Evolutionary conservation across 2,797 vertebrate species (phyloP).

Genomic region (Phoebastria nigripes): DNA sequence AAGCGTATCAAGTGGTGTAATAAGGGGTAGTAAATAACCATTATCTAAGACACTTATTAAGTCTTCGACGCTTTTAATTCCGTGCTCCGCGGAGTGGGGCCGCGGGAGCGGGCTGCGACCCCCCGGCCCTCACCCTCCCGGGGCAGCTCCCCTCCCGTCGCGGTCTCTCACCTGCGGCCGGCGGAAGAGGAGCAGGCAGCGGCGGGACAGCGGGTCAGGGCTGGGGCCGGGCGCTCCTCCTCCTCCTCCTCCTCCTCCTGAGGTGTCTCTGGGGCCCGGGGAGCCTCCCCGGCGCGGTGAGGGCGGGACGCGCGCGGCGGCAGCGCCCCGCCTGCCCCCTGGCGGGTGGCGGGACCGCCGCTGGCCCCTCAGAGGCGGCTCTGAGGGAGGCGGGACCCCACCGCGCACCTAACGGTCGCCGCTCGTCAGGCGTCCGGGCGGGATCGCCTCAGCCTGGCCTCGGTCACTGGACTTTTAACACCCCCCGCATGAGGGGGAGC

Average conservation of each 20-base stretch:
- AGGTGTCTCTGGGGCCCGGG: neutral
- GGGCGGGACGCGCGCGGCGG: neutral
- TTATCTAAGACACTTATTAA: rapidly evolving
- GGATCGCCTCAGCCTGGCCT: too few relatives aligned
- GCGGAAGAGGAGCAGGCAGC: neutral
- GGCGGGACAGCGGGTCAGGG: neutral
- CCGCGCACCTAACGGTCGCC: too few relatives aligned
- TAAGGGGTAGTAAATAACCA: rapidly evolving
- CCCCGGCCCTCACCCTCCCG: neutral
- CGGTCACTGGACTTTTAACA: neutral
- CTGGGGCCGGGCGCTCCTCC: neutral
- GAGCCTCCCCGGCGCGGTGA: neutral
- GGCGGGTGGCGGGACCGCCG: neutral
- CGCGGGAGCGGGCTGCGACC: neutral
- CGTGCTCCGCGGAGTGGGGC: neutral
- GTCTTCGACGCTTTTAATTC: rapidly evolving
- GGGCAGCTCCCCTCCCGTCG: neutral
- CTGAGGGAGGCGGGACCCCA: neutral
- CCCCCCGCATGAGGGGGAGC: neutral
- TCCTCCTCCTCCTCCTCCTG: neutral
- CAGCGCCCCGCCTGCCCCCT: neutral
- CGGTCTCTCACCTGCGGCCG: neutral
- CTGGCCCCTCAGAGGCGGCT: neutral
- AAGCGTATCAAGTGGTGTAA: rapidly evolving
- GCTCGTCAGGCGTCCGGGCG: neutral